phyloP scores from a whole-genome alignment of 92 coral and sea anemone species.

The Phenganax subtilis region DNA sequence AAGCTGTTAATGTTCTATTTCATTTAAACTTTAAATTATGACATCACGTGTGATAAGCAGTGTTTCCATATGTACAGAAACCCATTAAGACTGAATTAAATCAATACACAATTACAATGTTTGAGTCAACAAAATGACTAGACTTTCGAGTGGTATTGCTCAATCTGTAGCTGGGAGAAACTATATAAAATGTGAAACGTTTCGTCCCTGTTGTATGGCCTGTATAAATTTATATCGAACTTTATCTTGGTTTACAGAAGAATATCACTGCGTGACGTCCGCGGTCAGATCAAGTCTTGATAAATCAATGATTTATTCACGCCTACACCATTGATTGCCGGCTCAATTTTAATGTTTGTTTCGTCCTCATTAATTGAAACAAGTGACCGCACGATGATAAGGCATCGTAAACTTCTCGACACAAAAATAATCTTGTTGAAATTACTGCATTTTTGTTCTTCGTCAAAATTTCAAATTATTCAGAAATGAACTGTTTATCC shows the following conservation, averaged over 20 bases:
- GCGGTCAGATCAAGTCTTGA: constrained; percentile 4
- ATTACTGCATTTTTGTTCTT: background rate
- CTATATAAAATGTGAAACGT: background rate
- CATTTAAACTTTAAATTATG: background rate
- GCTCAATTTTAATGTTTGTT: constrained; percentile 4
- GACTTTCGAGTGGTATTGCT: background rate
- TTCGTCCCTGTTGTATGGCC: background rate
- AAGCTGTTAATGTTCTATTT: constrained; percentile 1
- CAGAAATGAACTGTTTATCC: too few species aligned
- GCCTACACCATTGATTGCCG: background rate
- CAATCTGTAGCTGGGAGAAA: too few species aligned
- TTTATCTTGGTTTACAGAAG: background rate
- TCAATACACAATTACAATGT: constrained; percentile 1
- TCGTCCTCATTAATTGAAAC: constrained; percentile 15
- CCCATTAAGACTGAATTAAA: constrained; percentile 14
- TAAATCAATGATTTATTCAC: constrained; percentile 8
- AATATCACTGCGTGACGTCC: constrained; percentile 17
- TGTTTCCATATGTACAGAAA: constrained; percentile 6
- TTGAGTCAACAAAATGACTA: background rate
- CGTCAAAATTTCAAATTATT: too few species aligned
- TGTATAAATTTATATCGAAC: background rate
- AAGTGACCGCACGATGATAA: constrained; percentile 4
- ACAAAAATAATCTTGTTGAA: background rate
- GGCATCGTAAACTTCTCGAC: background rate
- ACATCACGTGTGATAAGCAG: constrained; percentile 10